Evolutionary conservation across 2,888 invertebrate species (phyloP), one percentile per base, ranked within the genome.

Genomic region (Dicranocentrus wangi): DNA sequence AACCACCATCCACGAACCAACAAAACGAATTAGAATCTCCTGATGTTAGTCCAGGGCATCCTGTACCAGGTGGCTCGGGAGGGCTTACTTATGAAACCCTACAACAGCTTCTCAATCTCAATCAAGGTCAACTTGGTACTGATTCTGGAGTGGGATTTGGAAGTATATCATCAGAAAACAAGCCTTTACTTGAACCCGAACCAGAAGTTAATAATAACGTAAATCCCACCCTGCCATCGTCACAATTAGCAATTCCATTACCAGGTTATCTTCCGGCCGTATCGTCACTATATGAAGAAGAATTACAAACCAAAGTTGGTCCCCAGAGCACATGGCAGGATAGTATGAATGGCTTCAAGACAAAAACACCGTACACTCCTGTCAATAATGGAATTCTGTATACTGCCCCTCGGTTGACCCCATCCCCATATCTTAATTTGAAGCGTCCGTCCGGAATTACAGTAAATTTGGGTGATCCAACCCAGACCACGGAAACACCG

Each of bases 251-350:
- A 0, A 19, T 53, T 13, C 1, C 42, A 2, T 1, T 15, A 5
- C n/a, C 25, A 1, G 68, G 61, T 8, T 80, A 80, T 42, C 15
- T 73, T 17, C 80, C 80, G 0, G 43, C 73, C 8, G 19, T 80
- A 1, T 3, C 27, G 2, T 61, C 43, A 0, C 51, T 80, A 7
- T 61, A 73, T 25, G 73, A 80, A 28, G 68, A 60, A 3, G 66
- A 71, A 17, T n/a, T n/a, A n/a, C 5, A 15, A 13, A 0, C 55
- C n/a, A 19, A 47, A 19, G 69, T 80, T 13, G 80, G 80, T 2
- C 80, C 68, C 0, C 80, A 73, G 19, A n/a, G 47, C 0, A 25
- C 2, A 13, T 2, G 0, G 3, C n/a, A 21, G 7, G 80, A 73
- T 25, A 25, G 15, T 3, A 60, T 5, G 15, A 80, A 80, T 27